Percentiles rank a stretch among this genome's conserved stretches.
Conservation (phyloP, 2,888 invertebrate genomes). For the Galerucella pusilla region DNA sequence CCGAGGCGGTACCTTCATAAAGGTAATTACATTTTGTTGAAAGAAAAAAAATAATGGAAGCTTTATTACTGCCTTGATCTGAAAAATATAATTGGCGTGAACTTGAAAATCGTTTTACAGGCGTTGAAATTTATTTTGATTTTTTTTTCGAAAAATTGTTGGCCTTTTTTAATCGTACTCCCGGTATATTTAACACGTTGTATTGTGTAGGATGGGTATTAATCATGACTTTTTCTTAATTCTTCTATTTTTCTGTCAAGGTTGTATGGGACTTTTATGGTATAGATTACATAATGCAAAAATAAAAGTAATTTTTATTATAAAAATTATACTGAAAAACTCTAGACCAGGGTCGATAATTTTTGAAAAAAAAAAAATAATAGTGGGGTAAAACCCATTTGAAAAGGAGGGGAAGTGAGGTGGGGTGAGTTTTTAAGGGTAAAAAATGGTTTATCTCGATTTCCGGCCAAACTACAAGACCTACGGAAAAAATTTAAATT, state of each 20-base stretch:
- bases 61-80: neutral
- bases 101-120: neutral
- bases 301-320: neutral
- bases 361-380: too few relatives aligned
- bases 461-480: too few relatives aligned
- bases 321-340: too few relatives aligned
- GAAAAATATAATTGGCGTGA: neutral
- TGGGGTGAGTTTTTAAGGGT: too few relatives aligned
- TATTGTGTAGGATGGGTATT: constrained; percentile 3
- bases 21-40: neutral
- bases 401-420: too few relatives aligned
- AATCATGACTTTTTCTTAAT: neutral
- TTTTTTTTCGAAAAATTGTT: neutral
- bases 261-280: constrained; percentile 3
- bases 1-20: neutral
- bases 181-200: neutral
- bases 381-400: too few relatives aligned
- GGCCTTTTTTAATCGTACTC: neutral
- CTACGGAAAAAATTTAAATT: too few relatives aligned
- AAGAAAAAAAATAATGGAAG: neutral
- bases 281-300: constrained; percentile 14
- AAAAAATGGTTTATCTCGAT: too few relatives aligned
- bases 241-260: constrained; percentile 6
- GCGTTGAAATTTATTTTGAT: too few relatives aligned
- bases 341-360: too few relatives aligned